Evolutionary conservation across 2,797 vertebrate species (phyloP).

Genomic region (Erithacus rubecula): DNA sequence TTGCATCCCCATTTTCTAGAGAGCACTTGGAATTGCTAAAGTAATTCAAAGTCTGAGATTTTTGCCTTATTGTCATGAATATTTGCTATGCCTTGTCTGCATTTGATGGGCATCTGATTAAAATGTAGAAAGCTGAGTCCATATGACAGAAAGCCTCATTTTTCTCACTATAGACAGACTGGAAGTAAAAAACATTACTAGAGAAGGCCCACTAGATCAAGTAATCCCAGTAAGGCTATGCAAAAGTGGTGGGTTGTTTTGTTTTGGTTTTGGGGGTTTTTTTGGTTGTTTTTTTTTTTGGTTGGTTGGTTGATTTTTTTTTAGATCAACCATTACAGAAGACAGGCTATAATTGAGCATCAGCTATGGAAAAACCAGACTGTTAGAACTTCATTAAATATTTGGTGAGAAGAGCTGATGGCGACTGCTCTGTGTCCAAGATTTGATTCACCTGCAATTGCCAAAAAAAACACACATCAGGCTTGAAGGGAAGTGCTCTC

Average conservation of each 20-base stretch:
- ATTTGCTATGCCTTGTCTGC: not conserved
- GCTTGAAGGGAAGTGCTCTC: not conserved
- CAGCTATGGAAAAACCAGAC: not conserved
- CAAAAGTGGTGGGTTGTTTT: not conserved
- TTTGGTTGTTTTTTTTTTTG: too few species aligned
- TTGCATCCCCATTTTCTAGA: constrained; percentile 21
- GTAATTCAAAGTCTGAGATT: not conserved
- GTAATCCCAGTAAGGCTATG: not conserved
- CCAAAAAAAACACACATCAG: fast-evolving
- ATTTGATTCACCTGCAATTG: not conserved
- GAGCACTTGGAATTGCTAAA: constrained; percentile 14
- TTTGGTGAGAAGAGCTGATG: not conserved
- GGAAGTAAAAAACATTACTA: not conserved
- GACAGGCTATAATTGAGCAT: fast-evolving
- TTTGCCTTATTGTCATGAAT: constrained; percentile 17
- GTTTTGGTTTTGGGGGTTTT: too few species aligned
- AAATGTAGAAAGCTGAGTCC: constrained; percentile 3
- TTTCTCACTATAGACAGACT: not conserved
- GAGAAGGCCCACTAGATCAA: not conserved
- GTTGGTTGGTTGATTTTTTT: not conserved
- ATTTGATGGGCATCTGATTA: not conserved
- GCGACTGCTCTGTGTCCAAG: not conserved
- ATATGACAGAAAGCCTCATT: not conserved
- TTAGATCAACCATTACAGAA: not conserved
- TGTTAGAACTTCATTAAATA: not conserved